These are phyloP conservation scores for Tychaedon coryphoeus DNA, from an alignment of 2,113 vertebrate genomes.

Conservation along the genomic window DNA sequence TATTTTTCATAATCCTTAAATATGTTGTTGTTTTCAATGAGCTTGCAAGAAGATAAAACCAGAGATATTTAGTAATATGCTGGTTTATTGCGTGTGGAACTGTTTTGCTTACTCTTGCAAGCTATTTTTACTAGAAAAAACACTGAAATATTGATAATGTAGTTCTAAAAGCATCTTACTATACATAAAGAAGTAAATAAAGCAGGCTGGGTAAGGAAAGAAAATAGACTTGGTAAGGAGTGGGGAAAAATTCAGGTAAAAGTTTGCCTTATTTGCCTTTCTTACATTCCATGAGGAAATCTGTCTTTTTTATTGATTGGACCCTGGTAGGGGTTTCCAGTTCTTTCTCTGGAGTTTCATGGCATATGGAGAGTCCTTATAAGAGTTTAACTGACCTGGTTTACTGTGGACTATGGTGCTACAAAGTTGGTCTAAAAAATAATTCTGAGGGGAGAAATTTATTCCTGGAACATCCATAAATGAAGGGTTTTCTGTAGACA, in stretches of 20 bases:
- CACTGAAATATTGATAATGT: background rate
- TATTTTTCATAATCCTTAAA: background rate
- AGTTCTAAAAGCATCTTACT: background rate
- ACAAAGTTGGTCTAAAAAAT: background rate
- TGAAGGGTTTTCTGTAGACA: background rate
- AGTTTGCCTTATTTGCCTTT: background rate
- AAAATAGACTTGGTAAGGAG: background rate
- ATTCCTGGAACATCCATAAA: background rate
- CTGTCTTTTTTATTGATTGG: background rate
- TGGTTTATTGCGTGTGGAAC: background rate
- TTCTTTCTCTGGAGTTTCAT: background rate
- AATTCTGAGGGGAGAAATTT: background rate
- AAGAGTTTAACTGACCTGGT: background rate
- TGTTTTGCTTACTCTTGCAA: background rate
- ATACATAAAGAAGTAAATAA: background rate
- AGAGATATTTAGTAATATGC: background rate
- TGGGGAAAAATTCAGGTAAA: background rate
- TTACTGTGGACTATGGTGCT: background rate
- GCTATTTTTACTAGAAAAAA: background rate
- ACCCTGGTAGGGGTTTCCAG: background rate
- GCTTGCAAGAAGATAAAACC: background rate
- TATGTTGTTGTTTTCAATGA: background rate
- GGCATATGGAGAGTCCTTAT: background rate
- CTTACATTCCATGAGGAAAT: background rate
- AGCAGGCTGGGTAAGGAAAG: background rate